Conservation (phyloP, 2,113 vertebrate species). For the Carassius carassius region DNA sequence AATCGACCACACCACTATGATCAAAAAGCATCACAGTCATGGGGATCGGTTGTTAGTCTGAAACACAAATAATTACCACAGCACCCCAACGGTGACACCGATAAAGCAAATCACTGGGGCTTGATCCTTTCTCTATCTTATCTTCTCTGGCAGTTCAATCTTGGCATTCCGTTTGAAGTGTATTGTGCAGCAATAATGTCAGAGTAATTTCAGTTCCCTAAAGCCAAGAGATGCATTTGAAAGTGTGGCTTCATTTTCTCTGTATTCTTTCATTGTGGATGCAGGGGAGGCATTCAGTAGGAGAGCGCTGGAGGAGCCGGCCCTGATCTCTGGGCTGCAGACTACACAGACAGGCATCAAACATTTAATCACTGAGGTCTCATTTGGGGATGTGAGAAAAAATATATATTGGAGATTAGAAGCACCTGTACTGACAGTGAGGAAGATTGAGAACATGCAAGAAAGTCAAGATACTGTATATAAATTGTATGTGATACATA, state of each 20-base stretch:
- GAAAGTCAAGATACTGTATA: background rate
- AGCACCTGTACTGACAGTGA: background rate
- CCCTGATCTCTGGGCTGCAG: constrained; percentile 51
- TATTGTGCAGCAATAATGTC: constrained; percentile 53
- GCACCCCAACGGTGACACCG: constrained; percentile 45
- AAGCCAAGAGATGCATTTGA: constrained; percentile 53
- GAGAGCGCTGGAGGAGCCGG: constrained; percentile 39
- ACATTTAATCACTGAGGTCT: constrained; percentile 66
- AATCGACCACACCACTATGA: background rate
- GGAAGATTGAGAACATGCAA: background rate
- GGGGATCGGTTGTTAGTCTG: constrained; percentile 39
- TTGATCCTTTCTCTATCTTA: constrained; percentile 65
- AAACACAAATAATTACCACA: constrained; percentile 41
- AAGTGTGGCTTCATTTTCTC: constrained; percentile 44
- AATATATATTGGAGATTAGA: constrained; percentile 55
- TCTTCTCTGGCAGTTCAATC: constrained; percentile 61
- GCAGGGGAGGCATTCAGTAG: constrained; percentile 12
- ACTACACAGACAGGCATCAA: constrained; percentile 61
- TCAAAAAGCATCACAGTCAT: background rate
- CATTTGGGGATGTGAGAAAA: constrained; percentile 62
- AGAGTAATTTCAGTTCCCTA: constrained; percentile 59
- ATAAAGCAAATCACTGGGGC: constrained; percentile 58
- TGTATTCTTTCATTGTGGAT: constrained; percentile 55
- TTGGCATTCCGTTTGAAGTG: constrained; percentile 67
- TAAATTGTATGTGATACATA: background rate